Evolutionary conservation across 2,888 invertebrate genomes (phyloP), one percentile per base, ranked within the genome.

Genomic region (Empis stercorea): DNA sequence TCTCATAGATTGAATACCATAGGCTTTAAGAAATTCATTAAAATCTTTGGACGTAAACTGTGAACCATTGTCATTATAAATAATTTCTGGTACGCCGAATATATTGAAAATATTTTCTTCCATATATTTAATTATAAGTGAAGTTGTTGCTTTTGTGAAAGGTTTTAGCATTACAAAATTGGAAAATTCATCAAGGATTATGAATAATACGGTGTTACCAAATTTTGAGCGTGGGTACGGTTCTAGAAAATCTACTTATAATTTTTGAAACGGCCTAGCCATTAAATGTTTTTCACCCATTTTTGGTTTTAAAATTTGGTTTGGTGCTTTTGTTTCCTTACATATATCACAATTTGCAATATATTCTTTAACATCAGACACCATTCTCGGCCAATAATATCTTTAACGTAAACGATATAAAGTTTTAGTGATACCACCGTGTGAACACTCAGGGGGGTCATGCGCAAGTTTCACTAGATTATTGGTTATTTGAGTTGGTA

Each of bases 21-120:
- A 55, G 13, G 20, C 34, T n/a, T 30, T 27, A 9, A 48, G 30
- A 3, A 52, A 34, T 10, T 7, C 13, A 30, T 49, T 23, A 30
- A 48, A 51, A 34, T 40, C 17, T 23, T 48, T 47, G 2, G 46
- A 30, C 16, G 41, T 39, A 49, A 52, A 56, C 38, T 55, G 55
- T 6, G 47, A 30, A 2, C 57, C 56, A 47, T 58, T 58, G 30
- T 59, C 56, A 13, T 42, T 41, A n/a, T 54, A 53, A 10, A 54
- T 23, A 3, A 23, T 37, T 34, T 48, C 40, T 6, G 55, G 53
- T 23, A 52, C 52, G 15, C 55, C 56, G 50, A 53, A 58, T 15
- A 52, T n/a, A 16, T 52, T 37, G 38, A 57, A 55, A n/a, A n/a
- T n/a, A 1, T 54, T 52, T 34, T 52, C 39, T 13, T 17, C 11